Conservation (phyloP, 2,797 vertebrate species). For the Scomberomorus guttatus region DNA sequence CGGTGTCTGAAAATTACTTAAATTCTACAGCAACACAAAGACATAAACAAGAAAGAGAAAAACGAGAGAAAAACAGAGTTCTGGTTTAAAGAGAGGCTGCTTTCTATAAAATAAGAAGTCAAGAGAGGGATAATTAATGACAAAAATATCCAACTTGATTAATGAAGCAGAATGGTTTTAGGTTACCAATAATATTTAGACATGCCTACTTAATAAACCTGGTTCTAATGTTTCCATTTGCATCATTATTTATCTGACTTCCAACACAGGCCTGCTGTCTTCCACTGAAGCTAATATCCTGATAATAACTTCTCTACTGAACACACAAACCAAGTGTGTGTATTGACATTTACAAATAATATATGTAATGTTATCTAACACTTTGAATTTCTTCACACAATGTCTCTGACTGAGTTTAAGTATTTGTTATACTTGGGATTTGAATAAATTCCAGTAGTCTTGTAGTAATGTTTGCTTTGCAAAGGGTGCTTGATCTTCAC, state of each 20-base stretch:
- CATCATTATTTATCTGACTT: constrained; percentile 3
- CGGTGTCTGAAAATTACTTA: constrained; percentile 11
- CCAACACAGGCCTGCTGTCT: neutral
- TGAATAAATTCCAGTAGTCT: neutral
- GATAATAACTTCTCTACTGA: neutral
- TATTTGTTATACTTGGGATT: constrained; percentile 2
- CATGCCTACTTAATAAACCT: neutral
- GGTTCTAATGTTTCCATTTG: neutral
- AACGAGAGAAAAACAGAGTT: neutral
- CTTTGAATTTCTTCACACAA: neutral
- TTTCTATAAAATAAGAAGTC: constrained; percentile 1
- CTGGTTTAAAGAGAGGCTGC: neutral
- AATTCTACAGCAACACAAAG: neutral
- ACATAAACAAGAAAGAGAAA: neutral
- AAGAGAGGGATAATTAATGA: neutral
- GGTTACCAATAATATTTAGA: constrained; percentile 5
- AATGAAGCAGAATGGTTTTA: neutral
- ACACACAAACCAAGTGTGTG: constrained; percentile 9
- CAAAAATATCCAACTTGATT: constrained; percentile 1
- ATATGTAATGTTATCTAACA: neutral
- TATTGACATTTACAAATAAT: neutral
- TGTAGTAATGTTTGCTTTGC: constrained; percentile 9
- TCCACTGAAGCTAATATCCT: constrained; percentile 3
- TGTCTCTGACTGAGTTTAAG: neutral
- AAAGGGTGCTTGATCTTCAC: constrained; percentile 17